Base-by-base conservation (phyloP, 1,140 invertebrate species). In the Melitaea cinxia region DNA sequence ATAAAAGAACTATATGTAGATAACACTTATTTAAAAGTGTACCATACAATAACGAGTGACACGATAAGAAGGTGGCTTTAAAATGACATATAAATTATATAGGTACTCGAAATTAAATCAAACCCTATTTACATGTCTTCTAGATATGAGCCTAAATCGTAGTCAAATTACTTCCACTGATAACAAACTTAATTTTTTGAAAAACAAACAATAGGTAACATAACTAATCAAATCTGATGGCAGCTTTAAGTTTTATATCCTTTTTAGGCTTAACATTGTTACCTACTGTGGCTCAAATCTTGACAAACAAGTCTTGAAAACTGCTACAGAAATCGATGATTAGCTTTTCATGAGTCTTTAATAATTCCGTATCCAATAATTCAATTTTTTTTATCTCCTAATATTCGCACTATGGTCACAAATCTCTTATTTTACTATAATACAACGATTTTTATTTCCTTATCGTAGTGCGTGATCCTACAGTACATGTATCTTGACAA, bases 221-320 rank as follows among this genome's bases (percentile, higher is more conserved):
- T 47, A 10, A 47, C 17, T 23, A 47, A 1, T 42, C 19, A 47
- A 47, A 47, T 23, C 42, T 26, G 33, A 61, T 30, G 39, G 24
- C 24, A 55, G 35, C 24, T 55, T 49, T 30, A 49, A 49, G 26
- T 49, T 42, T 47, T 14, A 26, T 30, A 62, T 30, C 61, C 19
- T 56, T 17, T 39, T 54, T 35, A 14, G 21, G 15, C 26, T 63
- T 19, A 55, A 30, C 14, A 49, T 63, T 63, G 60, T 55, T 42
- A 63, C 53, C 30, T 24, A 63, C 61, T 56, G 37, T 58, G 26
- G 30, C 42, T 53, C 26, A 12, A 56, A 63, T 63, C 61, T 30
- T 56, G 53, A 63, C 61, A 55, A 63, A 63, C 61, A 63, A 56
- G 61, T 63, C 37, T 52, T 28, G 45, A 50, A 21, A 52, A 9